These are phyloP conservation scores for Dynastes hyllus DNA, from an alignment of 2,888 invertebrate species.

Conservation along the genomic window DNA sequence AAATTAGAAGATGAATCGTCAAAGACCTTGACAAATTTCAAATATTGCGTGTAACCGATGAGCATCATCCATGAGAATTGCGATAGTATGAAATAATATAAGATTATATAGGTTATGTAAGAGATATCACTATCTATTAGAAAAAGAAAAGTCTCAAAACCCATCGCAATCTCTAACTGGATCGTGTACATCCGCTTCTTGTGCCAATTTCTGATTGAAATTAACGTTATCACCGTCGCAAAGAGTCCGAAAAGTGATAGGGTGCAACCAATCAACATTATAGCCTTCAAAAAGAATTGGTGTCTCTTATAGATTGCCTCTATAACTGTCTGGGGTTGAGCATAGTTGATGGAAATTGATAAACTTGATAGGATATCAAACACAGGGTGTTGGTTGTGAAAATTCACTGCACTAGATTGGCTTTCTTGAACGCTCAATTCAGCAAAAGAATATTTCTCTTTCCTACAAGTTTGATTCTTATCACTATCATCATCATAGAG, in stretches of 20 bases:
- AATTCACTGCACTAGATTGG: conserved; percentile 13
- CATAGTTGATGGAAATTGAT: conserved; percentile 48
- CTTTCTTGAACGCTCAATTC: conserved; percentile 44
- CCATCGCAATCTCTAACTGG: conserved; percentile 47
- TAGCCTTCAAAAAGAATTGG: conserved; percentile 38
- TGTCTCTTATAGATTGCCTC: conserved; percentile 41
- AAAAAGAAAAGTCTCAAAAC: conserved; percentile 46
- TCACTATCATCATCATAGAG: conserved; percentile 26
- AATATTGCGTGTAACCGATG: conserved; percentile 47
- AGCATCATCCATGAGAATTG: conserved; percentile 51
- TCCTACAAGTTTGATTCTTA: conserved; percentile 20
- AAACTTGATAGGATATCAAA: conserved; percentile 46
- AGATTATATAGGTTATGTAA: conserved; percentile 46
- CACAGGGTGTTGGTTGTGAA: conserved; percentile 16
- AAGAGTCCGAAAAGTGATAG: conserved; percentile 34
- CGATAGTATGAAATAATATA: conserved; percentile 48
- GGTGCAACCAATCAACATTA: conserved; percentile 46
- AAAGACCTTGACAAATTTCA: conserved; percentile 47
- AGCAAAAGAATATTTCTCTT: conserved; percentile 36
- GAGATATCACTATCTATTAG: conserved; percentile 46
- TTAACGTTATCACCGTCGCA: conserved; percentile 29
- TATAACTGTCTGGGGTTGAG: conserved; percentile 47
- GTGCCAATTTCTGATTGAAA: conserved; percentile 42
- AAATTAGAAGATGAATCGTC: conserved; percentile 15
- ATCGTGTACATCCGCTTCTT: conserved; percentile 48